phyloP scores from a whole-genome alignment of 1,140 invertebrate genomes.

The Drosophila sproati region DNA sequence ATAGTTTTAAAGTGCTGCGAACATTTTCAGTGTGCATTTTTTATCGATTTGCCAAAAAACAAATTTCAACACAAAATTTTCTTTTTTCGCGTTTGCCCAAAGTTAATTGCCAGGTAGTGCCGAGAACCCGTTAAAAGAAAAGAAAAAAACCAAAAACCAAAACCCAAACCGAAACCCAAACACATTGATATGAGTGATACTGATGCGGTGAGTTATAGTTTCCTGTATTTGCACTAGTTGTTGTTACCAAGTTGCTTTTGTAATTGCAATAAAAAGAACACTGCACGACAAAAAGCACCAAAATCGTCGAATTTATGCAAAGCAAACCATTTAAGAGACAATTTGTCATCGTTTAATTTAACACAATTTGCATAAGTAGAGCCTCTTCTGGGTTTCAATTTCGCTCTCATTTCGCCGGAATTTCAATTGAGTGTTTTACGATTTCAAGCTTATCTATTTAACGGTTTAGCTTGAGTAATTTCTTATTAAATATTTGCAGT shows the following conservation, averaged over 20 bases:
- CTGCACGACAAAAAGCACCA: conserved; percentile 9
- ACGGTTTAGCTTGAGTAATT: too few species aligned
- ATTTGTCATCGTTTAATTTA: conserved; percentile 36
- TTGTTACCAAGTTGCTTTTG: neutral
- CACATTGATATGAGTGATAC: conserved; percentile 68
- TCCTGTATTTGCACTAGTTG: neutral
- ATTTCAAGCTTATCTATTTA: too few species aligned
- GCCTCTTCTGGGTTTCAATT: neutral
- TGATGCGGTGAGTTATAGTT: conserved; percentile 76
- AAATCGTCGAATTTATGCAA: conserved; percentile 48
- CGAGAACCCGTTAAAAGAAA: conserved; percentile 37
- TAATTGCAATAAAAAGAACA: conserved; percentile 4
- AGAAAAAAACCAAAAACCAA: neutral
- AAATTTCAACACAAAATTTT: conserved; percentile 53
- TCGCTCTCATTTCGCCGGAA: neutral
- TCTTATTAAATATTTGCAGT: too few species aligned
- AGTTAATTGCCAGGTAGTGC: conserved; percentile 67
- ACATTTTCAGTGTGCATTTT: conserved; percentile 49
- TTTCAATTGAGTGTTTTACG: neutral
- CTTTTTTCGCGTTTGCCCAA: conserved; percentile 9
- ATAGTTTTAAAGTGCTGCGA: conserved; percentile 45
- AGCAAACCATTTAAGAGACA: conserved; percentile 15
- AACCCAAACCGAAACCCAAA: conserved; percentile 1
- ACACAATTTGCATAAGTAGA: conserved; percentile 28
- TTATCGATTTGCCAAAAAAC: conserved; percentile 62